Percentiles rank a stretch among this genome's conserved stretches.
phyloP scores from a whole-genome alignment of 1,140 invertebrate genomes.

The Anadara kagoshimensis region DNA sequence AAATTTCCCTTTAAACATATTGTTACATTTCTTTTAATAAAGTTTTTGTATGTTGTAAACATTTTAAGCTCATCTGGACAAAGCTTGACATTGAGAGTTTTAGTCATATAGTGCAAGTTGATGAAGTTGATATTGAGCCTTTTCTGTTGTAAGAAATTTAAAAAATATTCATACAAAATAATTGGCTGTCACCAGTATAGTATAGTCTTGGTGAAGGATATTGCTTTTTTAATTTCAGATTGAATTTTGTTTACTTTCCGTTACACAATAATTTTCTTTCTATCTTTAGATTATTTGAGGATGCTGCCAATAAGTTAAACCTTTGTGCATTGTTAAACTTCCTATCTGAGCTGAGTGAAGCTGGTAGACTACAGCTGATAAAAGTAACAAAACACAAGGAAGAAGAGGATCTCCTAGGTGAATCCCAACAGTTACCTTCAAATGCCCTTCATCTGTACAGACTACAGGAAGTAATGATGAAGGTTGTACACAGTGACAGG shows the following conservation, averaged over 20 bases:
- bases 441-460: constrained; percentile 82
- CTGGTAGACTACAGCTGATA: constrained; percentile 84
- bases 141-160: no score
- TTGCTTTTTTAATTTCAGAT: no score
- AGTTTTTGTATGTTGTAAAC: background rate
- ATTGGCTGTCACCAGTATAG: no score
- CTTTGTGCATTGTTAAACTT: constrained; percentile 88
- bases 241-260: background rate
- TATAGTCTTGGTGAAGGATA: no score
- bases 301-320: constrained; percentile 90
- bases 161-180: no score
- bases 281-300: constrained; percentile 78
- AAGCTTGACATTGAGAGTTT: no score
- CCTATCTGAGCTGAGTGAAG: constrained; percentile 85
- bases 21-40: background rate
- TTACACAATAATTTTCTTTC: constrained; percentile 5
- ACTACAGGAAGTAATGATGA: constrained; percentile 89
- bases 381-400: constrained; percentile 45
- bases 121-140: no score
- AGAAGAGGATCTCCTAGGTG: constrained; percentile 34
- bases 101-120: no score
- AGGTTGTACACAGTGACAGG: constrained; percentile 88
- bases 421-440: constrained; percentile 53
- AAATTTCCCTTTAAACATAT: no score
- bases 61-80: background rate